phyloP scores from a whole-genome alignment of 2,797 vertebrate genomes.

The Phylloscopus collybita region DNA sequence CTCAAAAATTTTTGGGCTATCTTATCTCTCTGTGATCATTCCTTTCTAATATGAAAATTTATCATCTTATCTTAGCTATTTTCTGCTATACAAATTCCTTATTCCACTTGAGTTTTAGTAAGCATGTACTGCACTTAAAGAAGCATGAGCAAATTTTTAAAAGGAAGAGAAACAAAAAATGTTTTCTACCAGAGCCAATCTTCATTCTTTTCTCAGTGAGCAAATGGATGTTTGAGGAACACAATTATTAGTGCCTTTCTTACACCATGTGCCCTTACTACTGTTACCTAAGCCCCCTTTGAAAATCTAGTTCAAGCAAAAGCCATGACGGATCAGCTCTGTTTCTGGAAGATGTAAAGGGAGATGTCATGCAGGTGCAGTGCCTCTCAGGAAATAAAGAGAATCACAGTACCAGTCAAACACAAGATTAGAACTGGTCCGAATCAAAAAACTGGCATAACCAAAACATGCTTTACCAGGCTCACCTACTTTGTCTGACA shows the following conservation, averaged over 20 bases:
- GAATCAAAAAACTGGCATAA: neutral
- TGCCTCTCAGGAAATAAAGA: neutral
- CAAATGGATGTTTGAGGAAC: neutral
- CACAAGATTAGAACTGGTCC: neutral
- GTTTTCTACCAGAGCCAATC: neutral
- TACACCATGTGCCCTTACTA: neutral
- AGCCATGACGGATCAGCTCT: neutral
- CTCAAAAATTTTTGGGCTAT: neutral
- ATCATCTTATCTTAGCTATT: neutral
- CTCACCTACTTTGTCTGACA: neutral
- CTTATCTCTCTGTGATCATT: neutral
- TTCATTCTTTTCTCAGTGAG: neutral
- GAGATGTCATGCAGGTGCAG: neutral
- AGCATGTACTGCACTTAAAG: neutral
- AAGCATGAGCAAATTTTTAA: neutral
- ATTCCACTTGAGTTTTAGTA: neutral
- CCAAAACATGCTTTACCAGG: neutral
- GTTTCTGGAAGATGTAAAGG: neutral
- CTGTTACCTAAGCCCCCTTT: neutral
- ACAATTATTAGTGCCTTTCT: neutral
- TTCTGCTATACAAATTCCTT: neutral
- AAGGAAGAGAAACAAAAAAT: neutral
- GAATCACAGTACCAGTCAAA: neutral
- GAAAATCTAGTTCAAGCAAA: neutral
- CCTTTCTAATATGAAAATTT: neutral